Percentiles rank a stretch among this genome's conserved stretches.
These are phyloP conservation scores for Drosophila mojavensis DNA, from an alignment of 1,140 invertebrate species.

Conservation along the genomic window DNA sequence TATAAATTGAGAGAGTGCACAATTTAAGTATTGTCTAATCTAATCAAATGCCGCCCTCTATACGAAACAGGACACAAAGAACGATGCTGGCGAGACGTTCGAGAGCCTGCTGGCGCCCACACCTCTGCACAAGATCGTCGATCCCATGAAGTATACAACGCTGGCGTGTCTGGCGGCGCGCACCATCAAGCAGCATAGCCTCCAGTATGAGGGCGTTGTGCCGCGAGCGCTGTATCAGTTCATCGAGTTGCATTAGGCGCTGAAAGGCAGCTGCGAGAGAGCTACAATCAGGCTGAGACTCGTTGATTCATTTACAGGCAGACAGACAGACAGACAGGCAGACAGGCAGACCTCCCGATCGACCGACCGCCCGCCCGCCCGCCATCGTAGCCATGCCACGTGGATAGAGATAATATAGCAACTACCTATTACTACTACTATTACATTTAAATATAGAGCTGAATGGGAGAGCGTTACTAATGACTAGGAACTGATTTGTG, in stretches of 20 bases:
- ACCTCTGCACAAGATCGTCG: conserved; percentile 88
- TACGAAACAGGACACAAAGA: conserved; percentile 88
- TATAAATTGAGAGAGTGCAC: neutral
- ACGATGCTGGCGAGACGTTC: conserved; percentile 91
- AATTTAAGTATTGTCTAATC: neutral
- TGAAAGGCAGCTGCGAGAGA: conserved; percentile 28
- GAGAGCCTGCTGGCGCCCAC: conserved; percentile 88
- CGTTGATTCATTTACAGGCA: conserved; percentile 5
- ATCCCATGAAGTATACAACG: conserved; percentile 91
- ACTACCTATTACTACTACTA: conserved; percentile 63
- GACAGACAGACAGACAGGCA: neutral
- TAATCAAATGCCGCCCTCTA: neutral
- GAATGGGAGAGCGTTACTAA: conserved; percentile 62
- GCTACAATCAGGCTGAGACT: neutral
- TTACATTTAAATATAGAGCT: conserved; percentile 52
- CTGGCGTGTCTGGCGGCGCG: conserved; percentile 92
- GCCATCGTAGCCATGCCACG: conserved; percentile 32
- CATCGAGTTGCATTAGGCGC: conserved; percentile 78
- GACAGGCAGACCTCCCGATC: neutral
- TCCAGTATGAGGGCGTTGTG: conserved; percentile 67
- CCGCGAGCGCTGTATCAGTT: conserved; percentile 75
- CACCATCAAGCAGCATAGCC: conserved; percentile 85
- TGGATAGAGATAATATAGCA: conserved; percentile 49
- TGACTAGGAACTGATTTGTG: conserved; percentile 78
- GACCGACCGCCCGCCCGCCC: conserved; percentile 54